Percentiles rank a stretch among this genome's conserved stretches.
Evolutionary conservation across 2,888 invertebrate genomes (phyloP).

Genomic region (Dicycla oo): DNA sequence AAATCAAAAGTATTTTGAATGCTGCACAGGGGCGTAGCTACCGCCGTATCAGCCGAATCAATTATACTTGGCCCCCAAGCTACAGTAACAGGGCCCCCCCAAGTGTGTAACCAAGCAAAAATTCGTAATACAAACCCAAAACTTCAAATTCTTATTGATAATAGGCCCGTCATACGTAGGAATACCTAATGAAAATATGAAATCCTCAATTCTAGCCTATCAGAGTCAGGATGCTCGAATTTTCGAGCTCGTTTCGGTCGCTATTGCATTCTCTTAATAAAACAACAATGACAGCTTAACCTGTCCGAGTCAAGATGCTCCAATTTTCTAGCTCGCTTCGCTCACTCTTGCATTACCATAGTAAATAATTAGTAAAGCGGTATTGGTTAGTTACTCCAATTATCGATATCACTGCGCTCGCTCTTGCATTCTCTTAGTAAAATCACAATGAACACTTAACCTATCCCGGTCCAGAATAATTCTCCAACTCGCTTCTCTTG

Average conservation of each 20-base stretch:
- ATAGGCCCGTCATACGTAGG: not conserved
- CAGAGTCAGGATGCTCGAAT: not conserved
- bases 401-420: too few relatives aligned
- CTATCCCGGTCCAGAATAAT: not conserved
- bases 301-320: too few relatives aligned
- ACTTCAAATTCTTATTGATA: not conserved
- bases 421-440: too few relatives aligned
- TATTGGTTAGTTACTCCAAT: not conserved
- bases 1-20: conserved; percentile 5
- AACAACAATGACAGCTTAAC: not conserved
- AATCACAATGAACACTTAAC: not conserved
- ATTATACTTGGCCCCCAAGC: too few relatives aligned
- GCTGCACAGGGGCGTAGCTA: not conserved
- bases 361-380: not conserved
- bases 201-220: not conserved
- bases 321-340: too few relatives aligned
- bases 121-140: not conserved
- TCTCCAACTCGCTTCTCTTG: too few relatives aligned
- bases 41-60: not conserved
- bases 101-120: not conserved
- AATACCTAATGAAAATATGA: not conserved
- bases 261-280: not conserved
- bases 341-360: too few relatives aligned
- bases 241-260: not conserved
- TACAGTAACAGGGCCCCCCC: too few relatives aligned